phyloP scores from a whole-genome alignment of 1,140 invertebrate genomes.

The Campoletis sonorensis region DNA sequence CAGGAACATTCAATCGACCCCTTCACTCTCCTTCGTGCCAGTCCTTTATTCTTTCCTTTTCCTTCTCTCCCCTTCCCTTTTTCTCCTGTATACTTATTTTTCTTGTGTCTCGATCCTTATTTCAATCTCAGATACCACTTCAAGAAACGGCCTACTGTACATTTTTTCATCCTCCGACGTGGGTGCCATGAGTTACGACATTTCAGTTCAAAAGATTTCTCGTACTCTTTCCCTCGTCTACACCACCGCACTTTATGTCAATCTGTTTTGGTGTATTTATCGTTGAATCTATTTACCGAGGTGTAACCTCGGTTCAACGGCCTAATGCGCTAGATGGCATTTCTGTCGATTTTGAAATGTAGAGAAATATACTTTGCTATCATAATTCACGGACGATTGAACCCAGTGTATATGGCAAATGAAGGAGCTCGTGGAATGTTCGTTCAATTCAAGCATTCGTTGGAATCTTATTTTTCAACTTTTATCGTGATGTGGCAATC shows the following conservation, averaged over 20 bases:
- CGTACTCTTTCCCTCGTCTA: slow-evolving; percentile 11
- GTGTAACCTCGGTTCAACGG: neutral
- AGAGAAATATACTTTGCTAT: too few relatives aligned
- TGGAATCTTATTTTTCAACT: too few relatives aligned
- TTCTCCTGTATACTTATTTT: neutral
- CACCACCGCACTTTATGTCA: neutral
- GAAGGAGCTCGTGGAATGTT: too few relatives aligned
- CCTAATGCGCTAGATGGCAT: neutral
- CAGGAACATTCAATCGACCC: slow-evolving; percentile 15
- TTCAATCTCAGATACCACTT: slow-evolving; percentile 6
- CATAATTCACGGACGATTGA: too few relatives aligned
- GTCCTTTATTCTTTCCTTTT: neutral
- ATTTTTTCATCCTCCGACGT: neutral
- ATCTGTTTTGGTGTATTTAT: neutral
- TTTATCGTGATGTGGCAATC: too few relatives aligned
- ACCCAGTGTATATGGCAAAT: too few relatives aligned
- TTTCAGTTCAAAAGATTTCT: slow-evolving; percentile 26
- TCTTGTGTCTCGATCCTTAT: neutral
- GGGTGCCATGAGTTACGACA: slow-evolving; percentile 28
- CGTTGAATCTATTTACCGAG: neutral
- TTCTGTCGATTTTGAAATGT: neutral
- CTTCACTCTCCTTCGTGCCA: neutral
- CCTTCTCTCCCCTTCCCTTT: neutral
- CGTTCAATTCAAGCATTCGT: too few relatives aligned
- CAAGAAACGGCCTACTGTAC: neutral